Evolutionary conservation across 2,113 vertebrate species (phyloP), one percentile per base, ranked within the genome.

Genomic region (Conger conger): DNA sequence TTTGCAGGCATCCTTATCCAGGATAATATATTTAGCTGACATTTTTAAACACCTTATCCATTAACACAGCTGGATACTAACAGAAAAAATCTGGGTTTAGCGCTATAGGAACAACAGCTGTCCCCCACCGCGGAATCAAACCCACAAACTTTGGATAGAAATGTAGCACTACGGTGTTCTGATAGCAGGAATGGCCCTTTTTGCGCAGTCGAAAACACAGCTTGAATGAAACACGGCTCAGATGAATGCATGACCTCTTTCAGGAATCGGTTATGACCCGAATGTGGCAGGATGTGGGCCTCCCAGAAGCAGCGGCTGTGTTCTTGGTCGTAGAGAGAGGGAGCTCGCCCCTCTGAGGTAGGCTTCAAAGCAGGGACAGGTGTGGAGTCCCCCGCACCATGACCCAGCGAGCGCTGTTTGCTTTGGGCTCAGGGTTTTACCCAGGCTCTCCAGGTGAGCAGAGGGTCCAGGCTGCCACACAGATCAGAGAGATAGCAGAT

Each of bases 401-500:
- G 53, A 40, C 35, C 20, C 82, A 11, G 36, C 37, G 36, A 5
- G 17, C 36, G 35, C 82, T 36, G n/a, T 77, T 36, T 54, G 30
- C 42, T 30, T 68, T 45, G 30, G 38, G 38, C 38, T 76, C 37
- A 17, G 77, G 15, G 16, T 33, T 42, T 38, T 37, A 45, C 60
- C 23, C 84, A 36, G 33, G 79, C 33, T 68, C 40, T 11, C 84
- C 63, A 76, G 60, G 79, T 81, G 60, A 85, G 30, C 37, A 13
- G 16, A 36, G 30, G 38, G 11, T 33, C 23, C 11, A 40, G 63
- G 42, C 40, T 23, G 82, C 23, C 82, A 77, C n/a, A 1, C 27
- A 40, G 42, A 77, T 82, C 68, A n/a, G 84, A 85, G 57, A 33
- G 33, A 18, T 15, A 40, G 33, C 79, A 33, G 57, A 63, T 53